Evolutionary conservation across 2,888 invertebrate genomes (phyloP).

Genomic region (Orthosia cruda): DNA sequence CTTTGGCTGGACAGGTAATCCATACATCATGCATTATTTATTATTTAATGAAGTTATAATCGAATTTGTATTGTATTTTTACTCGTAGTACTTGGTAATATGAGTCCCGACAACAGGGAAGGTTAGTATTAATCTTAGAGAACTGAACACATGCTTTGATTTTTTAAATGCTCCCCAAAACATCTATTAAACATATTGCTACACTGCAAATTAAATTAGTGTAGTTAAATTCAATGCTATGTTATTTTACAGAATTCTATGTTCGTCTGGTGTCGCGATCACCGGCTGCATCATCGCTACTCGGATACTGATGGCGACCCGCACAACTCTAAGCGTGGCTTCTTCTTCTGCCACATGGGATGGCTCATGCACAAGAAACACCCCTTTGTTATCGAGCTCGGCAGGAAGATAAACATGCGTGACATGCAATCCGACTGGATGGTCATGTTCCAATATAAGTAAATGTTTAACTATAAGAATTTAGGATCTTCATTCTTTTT

Average conservation of each 20-base stretch:
- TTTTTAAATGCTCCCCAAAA: neutral
- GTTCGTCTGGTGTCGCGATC: conserved; percentile 95
- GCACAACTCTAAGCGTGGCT: too few relatives aligned
- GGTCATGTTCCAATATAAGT: conserved; percentile 94
- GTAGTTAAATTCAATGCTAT: conserved; percentile 11
- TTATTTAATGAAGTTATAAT: too few relatives aligned
- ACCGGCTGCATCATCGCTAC: conserved; percentile 96
- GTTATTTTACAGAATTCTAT: conserved; percentile 92
- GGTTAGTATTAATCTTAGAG: neutral
- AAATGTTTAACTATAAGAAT: conserved; percentile 38
- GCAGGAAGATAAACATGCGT: too few relatives aligned
- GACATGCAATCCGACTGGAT: too few relatives aligned
- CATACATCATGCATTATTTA: too few relatives aligned
- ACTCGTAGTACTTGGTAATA: too few relatives aligned
- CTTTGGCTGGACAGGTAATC: conserved; percentile 79
- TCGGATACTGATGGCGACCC: conserved; percentile 91
- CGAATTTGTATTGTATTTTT: neutral
- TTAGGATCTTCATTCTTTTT: neutral
- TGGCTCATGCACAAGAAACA: too few relatives aligned
- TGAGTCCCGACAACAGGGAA: too few relatives aligned
- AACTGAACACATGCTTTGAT: neutral
- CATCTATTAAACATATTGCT: neutral
- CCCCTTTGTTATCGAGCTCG: too few relatives aligned
- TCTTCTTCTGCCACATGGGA: too few relatives aligned
- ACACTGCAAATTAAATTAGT: neutral